These are phyloP conservation scores for Scalopus aquaticus DNA, from an alignment of 2,113 vertebrate genomes.

Conservation along the genomic window DNA sequence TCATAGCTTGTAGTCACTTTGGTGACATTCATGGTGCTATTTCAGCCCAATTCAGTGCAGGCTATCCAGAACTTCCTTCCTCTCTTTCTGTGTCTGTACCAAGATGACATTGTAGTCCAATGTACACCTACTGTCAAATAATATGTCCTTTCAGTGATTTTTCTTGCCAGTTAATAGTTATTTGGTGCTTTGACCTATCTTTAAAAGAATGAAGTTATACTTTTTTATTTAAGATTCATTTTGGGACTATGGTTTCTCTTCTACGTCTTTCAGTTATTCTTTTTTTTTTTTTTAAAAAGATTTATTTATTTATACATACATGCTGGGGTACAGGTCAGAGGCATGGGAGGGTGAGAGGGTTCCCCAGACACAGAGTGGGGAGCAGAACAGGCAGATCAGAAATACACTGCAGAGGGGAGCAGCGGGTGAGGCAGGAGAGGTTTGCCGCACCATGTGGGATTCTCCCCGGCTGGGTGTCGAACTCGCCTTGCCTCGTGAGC, in stretches of 20 bases:
- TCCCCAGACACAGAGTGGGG: no score
- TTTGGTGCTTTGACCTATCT: background rate
- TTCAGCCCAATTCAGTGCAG: background rate
- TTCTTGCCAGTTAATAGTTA: background rate
- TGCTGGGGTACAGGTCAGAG: no score
- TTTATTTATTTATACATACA: no score
- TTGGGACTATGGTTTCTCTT: background rate
- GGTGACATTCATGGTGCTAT: background rate
- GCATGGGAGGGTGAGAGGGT: no score
- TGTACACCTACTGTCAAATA: background rate
- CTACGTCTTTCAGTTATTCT: background rate
- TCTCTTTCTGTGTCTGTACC: background rate
- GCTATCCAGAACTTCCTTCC: background rate
- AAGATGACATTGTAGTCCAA: background rate
- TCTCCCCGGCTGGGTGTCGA: no score
- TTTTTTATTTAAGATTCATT: constrained; percentile 20
- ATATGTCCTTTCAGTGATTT: background rate
- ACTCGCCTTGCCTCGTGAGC: no score
- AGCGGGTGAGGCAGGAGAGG: no score
- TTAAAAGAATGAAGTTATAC: background rate
- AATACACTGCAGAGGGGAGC: no score
- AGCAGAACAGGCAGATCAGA: no score
- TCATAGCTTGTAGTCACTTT: background rate
- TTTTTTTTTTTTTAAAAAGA: no score
- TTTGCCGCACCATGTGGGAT: no score